These are phyloP conservation scores for Stomorhina lunata DNA, from an alignment of 2,888 invertebrate genomes.

Conservation along the genomic window DNA sequence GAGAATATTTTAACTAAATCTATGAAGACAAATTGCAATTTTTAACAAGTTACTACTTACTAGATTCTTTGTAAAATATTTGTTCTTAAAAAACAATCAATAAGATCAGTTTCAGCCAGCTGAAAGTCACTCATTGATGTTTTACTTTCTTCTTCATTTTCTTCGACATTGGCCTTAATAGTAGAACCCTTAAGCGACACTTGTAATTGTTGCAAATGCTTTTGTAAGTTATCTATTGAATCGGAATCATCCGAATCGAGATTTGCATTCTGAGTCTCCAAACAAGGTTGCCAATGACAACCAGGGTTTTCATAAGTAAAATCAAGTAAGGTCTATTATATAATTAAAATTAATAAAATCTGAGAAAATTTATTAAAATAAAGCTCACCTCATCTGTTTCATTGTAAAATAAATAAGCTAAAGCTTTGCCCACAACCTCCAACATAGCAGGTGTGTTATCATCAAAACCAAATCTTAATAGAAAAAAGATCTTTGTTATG, in stretches of 20 bases:
- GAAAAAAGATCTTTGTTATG: slow-evolving; percentile 87
- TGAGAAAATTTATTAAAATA: not conserved
- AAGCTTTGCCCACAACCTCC: slow-evolving; percentile 87
- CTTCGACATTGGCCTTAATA: slow-evolving; percentile 74
- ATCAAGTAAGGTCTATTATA: slow-evolving; percentile 83
- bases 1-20: not conserved
- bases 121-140: slow-evolving; percentile 91
- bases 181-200: slow-evolving; percentile 61
- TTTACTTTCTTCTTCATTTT: slow-evolving; percentile 80
- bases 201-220: slow-evolving; percentile 80
- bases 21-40: not conserved
- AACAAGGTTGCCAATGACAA: slow-evolving; percentile 84
- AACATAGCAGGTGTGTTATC: slow-evolving; percentile 88
- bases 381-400: slow-evolving; percentile 86
- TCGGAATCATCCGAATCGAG: slow-evolving; percentile 75
- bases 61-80: slow-evolving; percentile 88
- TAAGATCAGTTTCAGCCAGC: slow-evolving; percentile 90
- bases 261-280: slow-evolving; percentile 76
- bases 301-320: slow-evolving; percentile 84
- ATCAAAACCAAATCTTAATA: slow-evolving; percentile 92
- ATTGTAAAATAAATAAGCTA: slow-evolving; percentile 88
- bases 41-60: slow-evolving; percentile 74
- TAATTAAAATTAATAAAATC: not conserved
- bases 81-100: slow-evolving; percentile 86
- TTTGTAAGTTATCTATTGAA: slow-evolving; percentile 81